Evolutionary conservation across 2,888 invertebrate genomes (phyloP), one percentile per base, ranked within the genome.

Genomic region (Caenorhabditis sp.): DNA sequence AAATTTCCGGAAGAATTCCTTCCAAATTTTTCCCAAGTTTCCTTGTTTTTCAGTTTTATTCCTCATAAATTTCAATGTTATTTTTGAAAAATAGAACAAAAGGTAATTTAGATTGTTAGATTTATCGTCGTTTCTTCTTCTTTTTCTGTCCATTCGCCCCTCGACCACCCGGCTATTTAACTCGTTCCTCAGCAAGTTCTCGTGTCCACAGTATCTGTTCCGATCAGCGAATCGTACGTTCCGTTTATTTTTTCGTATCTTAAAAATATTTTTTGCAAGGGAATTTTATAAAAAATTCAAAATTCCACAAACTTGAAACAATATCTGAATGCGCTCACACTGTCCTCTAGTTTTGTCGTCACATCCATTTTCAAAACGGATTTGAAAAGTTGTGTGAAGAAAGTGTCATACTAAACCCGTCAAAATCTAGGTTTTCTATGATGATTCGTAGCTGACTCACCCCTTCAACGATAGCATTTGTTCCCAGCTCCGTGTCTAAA

Each of bases 281-380:
- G n/a, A n/a, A n/a, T n/a, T n/a, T n/a, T n/a, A n/a, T n/a, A n/a
- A n/a, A n/a, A n/a, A n/a, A n/a, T n/a, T n/a, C n/a, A 18, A n/a
- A 15, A 18, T 50, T 11, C 11, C 22, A 44, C 50, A 50, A 9
- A 79, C 79, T 62, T 67, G 18, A 76, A 9, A 22, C 76, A 76
- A 9, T 76, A 76, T 51, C 61, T 76, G 53, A 76, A 76, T 3
- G 76, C 53, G 28, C 22, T n/a, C n/a, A n/a, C n/a, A n/a, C n/a
- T n/a, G n/a, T n/a, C n/a, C n/a, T n/a, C n/a, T n/a, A n/a, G n/a
- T n/a, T n/a, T n/a, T n/a, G n/a, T n/a, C n/a, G n/a, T n/a, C n/a
- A n/a, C n/a, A n/a, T n/a, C n/a, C n/a, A n/a, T 32, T 4, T 32
- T 32, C 5, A 40, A 3, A 24, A 72, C 11, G 0, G 74, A 74